Conservation (phyloP, 2,113 vertebrate species). For the Bostrychus sinensis region DNA sequence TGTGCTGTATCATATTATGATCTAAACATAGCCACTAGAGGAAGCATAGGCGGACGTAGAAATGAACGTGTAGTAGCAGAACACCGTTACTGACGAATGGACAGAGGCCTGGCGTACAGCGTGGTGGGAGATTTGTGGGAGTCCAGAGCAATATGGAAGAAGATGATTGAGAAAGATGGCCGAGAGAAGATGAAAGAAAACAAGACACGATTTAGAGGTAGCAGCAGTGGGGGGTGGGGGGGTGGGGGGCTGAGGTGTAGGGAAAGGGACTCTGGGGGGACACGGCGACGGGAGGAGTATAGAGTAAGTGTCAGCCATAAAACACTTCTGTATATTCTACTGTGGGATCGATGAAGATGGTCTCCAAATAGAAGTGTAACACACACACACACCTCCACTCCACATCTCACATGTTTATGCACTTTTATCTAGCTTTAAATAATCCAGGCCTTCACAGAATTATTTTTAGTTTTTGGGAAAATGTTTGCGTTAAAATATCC, state of each 20-base stretch:
- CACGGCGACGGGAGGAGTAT: constrained; percentile 55
- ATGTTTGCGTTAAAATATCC: background rate
- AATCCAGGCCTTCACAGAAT: background rate
- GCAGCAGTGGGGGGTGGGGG: constrained; percentile 23
- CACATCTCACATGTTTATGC: constrained; percentile 46
- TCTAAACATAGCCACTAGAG: constrained; percentile 53
- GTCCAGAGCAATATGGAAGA: constrained; percentile 61
- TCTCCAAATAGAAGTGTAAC: constrained; percentile 49
- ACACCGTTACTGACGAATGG: constrained; percentile 46
- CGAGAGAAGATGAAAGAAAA: constrained; percentile 57
- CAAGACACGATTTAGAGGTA: constrained; percentile 57
- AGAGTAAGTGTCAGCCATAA: constrained; percentile 69
- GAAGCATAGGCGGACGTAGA: constrained; percentile 32
- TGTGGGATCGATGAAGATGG: constrained; percentile 46
- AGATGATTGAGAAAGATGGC: constrained; percentile 71
- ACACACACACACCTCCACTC: constrained; percentile 27
- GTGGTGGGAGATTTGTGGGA: constrained; percentile 63
- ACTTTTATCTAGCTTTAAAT: constrained; percentile 12
- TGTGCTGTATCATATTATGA: constrained; percentile 39
- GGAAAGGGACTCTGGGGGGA: constrained; percentile 10
- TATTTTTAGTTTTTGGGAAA: constrained; percentile 7
- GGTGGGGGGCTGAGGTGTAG: background rate
- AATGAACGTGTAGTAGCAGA: constrained; percentile 45
- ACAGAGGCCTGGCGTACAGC: constrained; percentile 40
- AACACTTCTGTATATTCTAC: constrained; percentile 66